phyloP scores from a whole-genome alignment of 2,797 vertebrate species.

The Buceros bicornis region DNA sequence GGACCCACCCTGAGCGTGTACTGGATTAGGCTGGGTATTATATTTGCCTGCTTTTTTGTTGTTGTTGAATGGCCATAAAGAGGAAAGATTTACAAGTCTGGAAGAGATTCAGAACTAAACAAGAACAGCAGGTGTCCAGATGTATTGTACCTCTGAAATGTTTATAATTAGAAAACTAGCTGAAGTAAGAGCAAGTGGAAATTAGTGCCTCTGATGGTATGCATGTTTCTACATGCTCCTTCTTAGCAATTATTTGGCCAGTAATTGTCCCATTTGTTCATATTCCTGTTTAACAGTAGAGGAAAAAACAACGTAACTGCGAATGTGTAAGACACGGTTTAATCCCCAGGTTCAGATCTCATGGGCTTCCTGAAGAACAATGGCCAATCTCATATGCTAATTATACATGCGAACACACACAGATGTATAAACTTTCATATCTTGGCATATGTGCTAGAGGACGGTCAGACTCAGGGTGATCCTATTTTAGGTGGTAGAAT shows the following conservation, averaged over 20 bases:
- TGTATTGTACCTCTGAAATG: not conserved
- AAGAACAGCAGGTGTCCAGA: conserved; percentile 8
- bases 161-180: not conserved
- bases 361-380: not conserved
- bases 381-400: not conserved
- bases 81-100: not conserved
- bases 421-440: not conserved
- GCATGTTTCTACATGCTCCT: not conserved
- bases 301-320: not conserved
- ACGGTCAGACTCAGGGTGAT: not conserved
- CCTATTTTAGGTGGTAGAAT: not conserved
- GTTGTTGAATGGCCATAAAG: not conserved
- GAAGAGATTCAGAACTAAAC: conserved; percentile 3
- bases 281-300: not conserved
- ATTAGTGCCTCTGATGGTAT: not conserved
- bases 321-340: not conserved
- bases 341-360: not conserved
- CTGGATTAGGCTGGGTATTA: not conserved
- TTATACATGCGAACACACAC: rapidly evolving
- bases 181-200: not conserved
- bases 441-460: not conserved
- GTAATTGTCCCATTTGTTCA: not conserved
- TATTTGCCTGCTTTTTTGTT: not conserved
- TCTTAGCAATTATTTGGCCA: not conserved
- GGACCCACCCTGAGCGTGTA: not conserved